Base-by-base conservation (phyloP, 1,140 invertebrate genomes). In the Nephotettix cincticeps region DNA sequence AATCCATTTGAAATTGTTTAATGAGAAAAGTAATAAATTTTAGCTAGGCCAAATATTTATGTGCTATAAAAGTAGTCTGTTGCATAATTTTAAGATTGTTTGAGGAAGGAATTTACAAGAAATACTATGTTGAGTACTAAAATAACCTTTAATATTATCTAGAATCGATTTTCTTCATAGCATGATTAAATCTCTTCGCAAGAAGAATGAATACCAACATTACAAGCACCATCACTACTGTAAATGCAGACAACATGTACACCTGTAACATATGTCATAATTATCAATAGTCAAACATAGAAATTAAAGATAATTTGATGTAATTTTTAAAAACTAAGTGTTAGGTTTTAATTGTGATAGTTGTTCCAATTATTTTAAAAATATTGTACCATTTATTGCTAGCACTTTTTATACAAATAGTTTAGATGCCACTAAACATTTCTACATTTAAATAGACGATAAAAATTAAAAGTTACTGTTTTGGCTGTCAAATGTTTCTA, bases 191-290 rank as follows among this genome's bases (percentile, higher is more conserved):
- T 65, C 82, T 83, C 69, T 85, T 84, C 0, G 93, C 90, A 86
- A 97, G 88, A 0, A 88, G 77, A 54, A 86, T 86, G 77, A 98
- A 97, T 21, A 96, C 79, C 0, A 92, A 36, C 84, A 96, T 94
- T 74, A 94, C 93, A 0, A 87, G 76, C 54, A 90, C 80, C 93
- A 98, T 96, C 0, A 97, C 81, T 0, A 84, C 89, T 43, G 94
- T 91, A 80, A 96, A 98, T 0, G 97, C 80, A 82, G 95, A 91
- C 80, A 96, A 95, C 79, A 97, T 93, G 29, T 85, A 86, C 23
- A 89, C 87, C 93, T 95, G 83, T 66, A 86, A 86, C 76, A 78
- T 72, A 78, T 72, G 76, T 32, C 63, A 65, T 1, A 32, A 61
- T 19, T 32, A 3, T 65, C n/a, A 32, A 63, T 19, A 63, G 19